Base-by-base conservation (phyloP, 2,113 vertebrate genomes). In the Rhizomys pruinosus region DNA sequence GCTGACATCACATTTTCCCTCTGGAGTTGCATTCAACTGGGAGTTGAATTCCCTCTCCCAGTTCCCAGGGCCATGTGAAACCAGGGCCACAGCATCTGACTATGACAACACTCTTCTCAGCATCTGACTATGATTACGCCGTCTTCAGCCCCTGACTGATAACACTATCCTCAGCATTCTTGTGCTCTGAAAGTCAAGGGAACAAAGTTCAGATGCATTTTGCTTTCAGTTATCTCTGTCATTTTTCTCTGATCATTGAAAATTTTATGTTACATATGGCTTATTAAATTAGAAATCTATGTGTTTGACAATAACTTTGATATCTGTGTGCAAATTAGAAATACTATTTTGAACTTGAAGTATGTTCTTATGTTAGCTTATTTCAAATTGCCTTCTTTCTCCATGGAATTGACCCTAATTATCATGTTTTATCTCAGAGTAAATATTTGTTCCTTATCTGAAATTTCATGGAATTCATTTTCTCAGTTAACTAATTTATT, bases 211-310 rank as follows among this genome's bases (percentile, higher is more conserved):
- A 92, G 71, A 37, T 23, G 6, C 55, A 42, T 87, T 80, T 90
- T 84, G 52, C 82, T 39, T 96, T 55, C 82, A 69, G 23, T 20
- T 87, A 66, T 29, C 69, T 80, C 77, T 88, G 44, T 66, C 85
- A 20, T 34, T 87, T 71, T 92, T 80, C 81, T 7, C n/a, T 78
- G 16, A 34, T 94, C 64, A 68, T 44, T 92, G 76, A 90, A n/a
- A 87, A 87, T 77, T 39, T 64, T 74, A 79, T 80, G 25, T 17
- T 32, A 47, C 47, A 84, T 12, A 10, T 32, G 3, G 52, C 42
- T 11, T 52, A 52, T 52, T 52, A 52, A 52, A n/a, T n/a, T n/a
- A n/a, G n/a, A n/a, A n/a, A n/a, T n/a, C n/a, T n/a, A n/a, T 11
- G 11, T 52, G 11, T 52, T 52, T 52, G 47, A 52, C 47, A 52